Evolutionary conservation across 2,113 vertebrate genomes (phyloP).

Genomic region (Gila orcuttii): DNA sequence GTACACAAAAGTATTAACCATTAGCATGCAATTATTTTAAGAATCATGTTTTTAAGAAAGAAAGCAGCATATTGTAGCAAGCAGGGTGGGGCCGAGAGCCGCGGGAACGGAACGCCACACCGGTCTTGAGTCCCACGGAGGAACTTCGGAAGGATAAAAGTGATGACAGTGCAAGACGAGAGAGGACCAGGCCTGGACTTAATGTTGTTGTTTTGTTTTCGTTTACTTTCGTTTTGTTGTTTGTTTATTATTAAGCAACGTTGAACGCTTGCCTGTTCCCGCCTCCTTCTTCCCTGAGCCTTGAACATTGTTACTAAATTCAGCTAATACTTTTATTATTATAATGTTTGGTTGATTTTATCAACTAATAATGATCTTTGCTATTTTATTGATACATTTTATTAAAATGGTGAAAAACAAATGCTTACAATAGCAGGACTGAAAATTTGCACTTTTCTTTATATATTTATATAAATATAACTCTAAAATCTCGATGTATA

Average conservation of each 20-base stretch:
- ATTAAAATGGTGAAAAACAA: neutral
- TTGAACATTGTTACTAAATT: no score
- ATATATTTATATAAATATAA: neutral
- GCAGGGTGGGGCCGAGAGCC: no score
- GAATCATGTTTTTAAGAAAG: neutral
- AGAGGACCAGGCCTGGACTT: no score
- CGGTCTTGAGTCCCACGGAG: no score
- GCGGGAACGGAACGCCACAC: no score
- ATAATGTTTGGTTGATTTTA: neutral
- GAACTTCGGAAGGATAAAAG: no score
- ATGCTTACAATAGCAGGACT: neutral
- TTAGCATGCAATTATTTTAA: neutral
- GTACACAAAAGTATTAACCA: neutral
- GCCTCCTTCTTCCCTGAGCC: no score
- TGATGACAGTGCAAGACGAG: no score
- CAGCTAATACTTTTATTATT: neutral
- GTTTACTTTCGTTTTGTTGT: no score
- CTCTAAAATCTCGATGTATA: neutral
- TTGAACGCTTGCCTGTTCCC: no score
- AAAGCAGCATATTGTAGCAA: neutral
- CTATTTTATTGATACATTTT: neutral
- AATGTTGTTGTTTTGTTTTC: no score
- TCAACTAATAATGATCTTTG: neutral
- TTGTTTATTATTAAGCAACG: no score
- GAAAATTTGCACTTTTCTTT: neutral